Evolutionary conservation across 2,113 vertebrate genomes (phyloP), one percentile per base, ranked within the genome.

Genomic region (Chloroceryle aenea): DNA sequence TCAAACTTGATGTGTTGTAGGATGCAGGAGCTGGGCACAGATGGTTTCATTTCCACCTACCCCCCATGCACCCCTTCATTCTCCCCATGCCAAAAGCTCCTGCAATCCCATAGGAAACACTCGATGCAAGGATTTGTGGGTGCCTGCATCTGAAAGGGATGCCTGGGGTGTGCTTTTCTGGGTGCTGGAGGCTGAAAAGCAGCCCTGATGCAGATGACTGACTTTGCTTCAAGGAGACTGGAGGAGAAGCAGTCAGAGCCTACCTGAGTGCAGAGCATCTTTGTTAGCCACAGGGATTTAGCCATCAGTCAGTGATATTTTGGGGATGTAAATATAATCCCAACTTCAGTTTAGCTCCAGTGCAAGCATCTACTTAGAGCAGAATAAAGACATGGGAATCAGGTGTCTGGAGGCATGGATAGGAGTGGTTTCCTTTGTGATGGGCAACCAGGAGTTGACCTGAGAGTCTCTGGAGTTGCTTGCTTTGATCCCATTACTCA

Each of bases 121-220:
- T 12, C 3, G 6, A 16, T 52, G 10, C 19, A 12, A 66, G n/a
- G 29, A 61, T 25, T 69, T 63, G 25, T 1, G 38, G 17, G 12
- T 42, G 14, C 21, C 55, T 66, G 9, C 32, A 10, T 36, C 32
- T 74, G 32, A 36, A 69, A 85, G 7, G 18, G 45, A 14, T 40
- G 25, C 12, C 15, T 0, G 0, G 29, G 29, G 6, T 10, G 10
- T 56, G 61, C 36, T 82, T 77, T 82, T 27, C 17, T 1, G 2
- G 15, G 14, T 3, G 18, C 48, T 85, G 48, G 32, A 16, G 32
- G 32, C 47, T 64, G 59, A 52, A 22, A 4, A 0, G 10, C 34
- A 75, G 40, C 74, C 47, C 82, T 68, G 53, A 48, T 11, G 58
- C 47, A 32, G 29, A 23, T 40, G 42, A 10, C 16, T 71, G 67